Evolutionary conservation across 2,113 vertebrate species (phyloP).

Genomic region (Gymnocephalus cernua): DNA sequence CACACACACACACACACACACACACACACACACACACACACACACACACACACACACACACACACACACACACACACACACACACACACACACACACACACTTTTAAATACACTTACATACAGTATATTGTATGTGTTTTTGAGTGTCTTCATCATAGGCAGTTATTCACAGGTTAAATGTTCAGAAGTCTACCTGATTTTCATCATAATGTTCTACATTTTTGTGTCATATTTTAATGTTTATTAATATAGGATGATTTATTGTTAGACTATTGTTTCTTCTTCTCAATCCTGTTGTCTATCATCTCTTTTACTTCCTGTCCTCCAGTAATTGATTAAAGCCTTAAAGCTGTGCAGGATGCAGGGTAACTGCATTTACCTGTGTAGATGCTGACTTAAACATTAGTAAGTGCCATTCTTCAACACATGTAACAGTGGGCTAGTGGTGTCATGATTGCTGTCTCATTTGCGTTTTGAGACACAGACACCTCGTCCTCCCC

Average conservation of each 20-base stretch:
- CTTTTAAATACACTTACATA: background rate
- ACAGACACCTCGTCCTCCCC: slow-evolving; percentile 73
- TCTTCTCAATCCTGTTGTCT: background rate
- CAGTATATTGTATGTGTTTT: slow-evolving; percentile 1
- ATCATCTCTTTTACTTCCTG: background rate
- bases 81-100: slow-evolving; percentile 15
- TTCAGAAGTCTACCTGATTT: background rate
- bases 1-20: background rate
- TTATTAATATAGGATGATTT: too few species aligned
- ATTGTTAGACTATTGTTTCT: background rate
- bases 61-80: background rate
- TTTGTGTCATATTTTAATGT: background rate
- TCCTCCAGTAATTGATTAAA: slow-evolving; percentile 20
- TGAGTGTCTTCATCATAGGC: slow-evolving; percentile 3
- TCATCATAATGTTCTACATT: background rate
- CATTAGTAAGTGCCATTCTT: slow-evolving; percentile 43
- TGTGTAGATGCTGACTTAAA: slow-evolving; percentile 16
- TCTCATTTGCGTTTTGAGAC: slow-evolving; percentile 64
- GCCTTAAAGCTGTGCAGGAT: slow-evolving; percentile 8
- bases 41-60: too few species aligned
- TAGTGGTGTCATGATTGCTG: slow-evolving; percentile 68
- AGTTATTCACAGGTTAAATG: background rate
- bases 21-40: background rate
- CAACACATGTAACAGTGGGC: slow-evolving; percentile 44
- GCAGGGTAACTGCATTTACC: background rate